Percentiles rank a stretch among this genome's conserved stretches.
Conservation (phyloP, 2,113 vertebrate genomes). For the Platysteira castanea region DNA sequence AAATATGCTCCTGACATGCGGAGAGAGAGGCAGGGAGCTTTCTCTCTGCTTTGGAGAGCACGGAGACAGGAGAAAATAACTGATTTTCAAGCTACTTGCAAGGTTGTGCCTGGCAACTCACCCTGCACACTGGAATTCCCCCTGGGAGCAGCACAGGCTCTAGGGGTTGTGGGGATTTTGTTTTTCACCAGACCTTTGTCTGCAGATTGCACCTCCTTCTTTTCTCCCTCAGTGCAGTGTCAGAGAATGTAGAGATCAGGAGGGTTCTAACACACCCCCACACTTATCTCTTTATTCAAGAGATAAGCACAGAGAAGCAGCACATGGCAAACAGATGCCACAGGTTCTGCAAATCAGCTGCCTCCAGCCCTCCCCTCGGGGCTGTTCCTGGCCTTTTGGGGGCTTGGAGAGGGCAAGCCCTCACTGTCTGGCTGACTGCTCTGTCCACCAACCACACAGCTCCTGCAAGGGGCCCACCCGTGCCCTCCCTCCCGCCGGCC, state of each 20-base stretch:
- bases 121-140: neutral
- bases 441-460: neutral
- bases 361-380: neutral
- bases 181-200: neutral
- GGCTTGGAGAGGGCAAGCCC: neutral
- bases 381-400: neutral
- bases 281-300: neutral
- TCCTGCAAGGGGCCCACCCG: neutral
- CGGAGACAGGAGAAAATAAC: rapidly evolving
- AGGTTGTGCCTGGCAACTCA: neutral
- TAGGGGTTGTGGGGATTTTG: neutral
- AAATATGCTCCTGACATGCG: neutral
- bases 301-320: neutral
- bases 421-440: neutral
- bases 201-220: neutral
- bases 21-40: neutral
- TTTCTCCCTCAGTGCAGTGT: neutral
- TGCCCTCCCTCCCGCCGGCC: neutral
- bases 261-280: neutral
- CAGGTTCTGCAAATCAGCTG: neutral
- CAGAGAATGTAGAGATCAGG: neutral
- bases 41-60: neutral
- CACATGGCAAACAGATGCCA: neutral
- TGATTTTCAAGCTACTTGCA: neutral
- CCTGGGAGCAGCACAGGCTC: neutral